Evolutionary conservation across 35 echinoderm and acorn worm genomes (phyloP).

Genomic region (Amphiura filiformis): DNA sequence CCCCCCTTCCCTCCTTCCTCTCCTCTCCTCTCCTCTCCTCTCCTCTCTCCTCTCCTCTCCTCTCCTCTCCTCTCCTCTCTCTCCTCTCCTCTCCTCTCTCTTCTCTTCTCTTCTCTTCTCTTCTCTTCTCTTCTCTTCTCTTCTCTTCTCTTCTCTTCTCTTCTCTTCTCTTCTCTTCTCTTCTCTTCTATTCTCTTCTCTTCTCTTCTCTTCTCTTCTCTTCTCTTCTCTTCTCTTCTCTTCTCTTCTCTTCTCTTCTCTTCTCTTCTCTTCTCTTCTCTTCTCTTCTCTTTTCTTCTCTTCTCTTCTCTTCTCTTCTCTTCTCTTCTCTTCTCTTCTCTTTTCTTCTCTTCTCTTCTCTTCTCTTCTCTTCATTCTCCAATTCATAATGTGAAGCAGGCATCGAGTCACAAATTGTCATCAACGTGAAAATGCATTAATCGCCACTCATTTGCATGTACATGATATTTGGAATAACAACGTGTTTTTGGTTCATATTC

Average conservation of each 20-base stretch:
- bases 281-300: neutral
- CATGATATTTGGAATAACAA: no score
- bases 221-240: no score
- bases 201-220: slow-evolving; percentile 6
- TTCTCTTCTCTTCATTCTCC: neutral
- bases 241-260: slow-evolving; percentile 6
- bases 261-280: neutral
- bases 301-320: neutral
- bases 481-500: no score
- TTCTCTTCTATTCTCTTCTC: no score
- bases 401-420: no score
- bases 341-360: slow-evolving; percentile 7
- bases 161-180: neutral
- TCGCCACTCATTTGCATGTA: no score
- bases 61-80: slow-evolving; percentile 5
- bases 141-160: neutral
- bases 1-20: neutral
- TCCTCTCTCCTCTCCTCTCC: no score
- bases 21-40: neutral
- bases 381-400: no score
- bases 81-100: slow-evolving; percentile 5
- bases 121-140: neutral
- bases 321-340: neutral
- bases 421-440: no score
- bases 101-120: slow-evolving; percentile 2